Base-by-base conservation (phyloP, 2,113 vertebrate species). In the Promerops cafer region DNA sequence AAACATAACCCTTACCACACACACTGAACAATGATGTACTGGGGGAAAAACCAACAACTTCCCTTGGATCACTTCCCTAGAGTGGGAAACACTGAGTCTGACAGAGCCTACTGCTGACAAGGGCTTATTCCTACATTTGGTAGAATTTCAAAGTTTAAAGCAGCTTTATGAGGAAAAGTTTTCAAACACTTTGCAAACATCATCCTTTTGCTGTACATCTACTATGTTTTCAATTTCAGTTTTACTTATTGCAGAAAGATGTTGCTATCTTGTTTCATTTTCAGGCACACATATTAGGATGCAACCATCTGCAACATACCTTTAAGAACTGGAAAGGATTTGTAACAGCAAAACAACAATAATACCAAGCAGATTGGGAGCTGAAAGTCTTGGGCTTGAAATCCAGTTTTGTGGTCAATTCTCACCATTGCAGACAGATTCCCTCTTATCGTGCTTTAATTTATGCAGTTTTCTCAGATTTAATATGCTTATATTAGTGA, bases 231-330 rank as follows among this genome's bases (percentile, higher is more conserved):
- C 84, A 77, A 93, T 92, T 93, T 81, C 82, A 80, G 42, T 64
- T 81, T 87, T 39, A 61, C 27, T 93, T 91, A 77, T 59, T 87
- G 68, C 71, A 72, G 71, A 31, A 71, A 56, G 75, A 70, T 83
- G 65, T 82, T 88, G 52, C 60, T 83, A 77, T 88, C 80, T 85
- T 65, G n/a, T 74, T 91, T 80, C 80, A 95, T 93, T 95, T 89
- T 60, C 78, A 79, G 33, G 78, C 53, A 72, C 47, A 82, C 72
- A 40, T 75, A 93, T 80, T 78, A 71, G 66, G 91, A 93, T 91
- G 80, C 71, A 91, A 93, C 92, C 89, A 94, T 68, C 83, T 89
- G 94, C 91, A 93, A 76, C 72, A 53, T 10, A 78, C 53, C 90
- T 92, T 68, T 78, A 90, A 83, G 61, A 89, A 78, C 39, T 64